phyloP scores from a whole-genome alignment of 2,113 vertebrate genomes.

The Poeciliopsis turrubarensis region DNA sequence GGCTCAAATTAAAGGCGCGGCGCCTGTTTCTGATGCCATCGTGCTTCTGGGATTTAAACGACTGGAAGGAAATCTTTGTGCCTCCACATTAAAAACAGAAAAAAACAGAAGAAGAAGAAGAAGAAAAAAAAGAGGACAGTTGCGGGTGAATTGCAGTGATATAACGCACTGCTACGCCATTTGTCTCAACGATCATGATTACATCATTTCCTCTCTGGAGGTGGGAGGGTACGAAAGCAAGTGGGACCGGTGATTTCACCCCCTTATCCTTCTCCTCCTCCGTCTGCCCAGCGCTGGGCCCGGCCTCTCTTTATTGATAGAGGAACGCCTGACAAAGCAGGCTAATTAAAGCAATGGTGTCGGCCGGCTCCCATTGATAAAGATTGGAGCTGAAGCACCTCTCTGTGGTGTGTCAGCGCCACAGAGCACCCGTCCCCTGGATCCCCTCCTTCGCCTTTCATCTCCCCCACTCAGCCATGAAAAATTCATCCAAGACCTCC shows the following conservation, averaged over 20 bases:
- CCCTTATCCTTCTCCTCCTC: slow-evolving; percentile 25
- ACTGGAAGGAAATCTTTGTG: slow-evolving; percentile 15
- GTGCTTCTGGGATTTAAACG: slow-evolving; percentile 30
- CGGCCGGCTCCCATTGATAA: slow-evolving; percentile 75
- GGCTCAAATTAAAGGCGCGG: slow-evolving; percentile 53
- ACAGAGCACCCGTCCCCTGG: slow-evolving; percentile 73
- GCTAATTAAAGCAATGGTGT: slow-evolving; percentile 79
- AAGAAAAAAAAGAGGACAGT: slow-evolving; percentile 1
- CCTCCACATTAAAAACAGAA: neutral
- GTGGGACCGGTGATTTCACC: slow-evolving; percentile 25
- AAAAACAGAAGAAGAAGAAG: neutral
- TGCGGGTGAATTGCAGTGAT: slow-evolving; percentile 23
- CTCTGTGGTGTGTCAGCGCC: slow-evolving; percentile 79
- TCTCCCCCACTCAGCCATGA: slow-evolving; percentile 81
- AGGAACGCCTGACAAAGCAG: slow-evolving; percentile 72
- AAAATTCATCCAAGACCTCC: slow-evolving; percentile 86
- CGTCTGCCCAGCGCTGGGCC: slow-evolving; percentile 38
- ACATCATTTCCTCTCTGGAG: slow-evolving; percentile 62
- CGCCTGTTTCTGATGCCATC: slow-evolving; percentile 18
- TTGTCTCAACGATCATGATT: slow-evolving; percentile 35
- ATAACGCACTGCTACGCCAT: slow-evolving; percentile 20
- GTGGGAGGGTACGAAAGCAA: slow-evolving; percentile 51
- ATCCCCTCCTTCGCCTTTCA: slow-evolving; percentile 81
- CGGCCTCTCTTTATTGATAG: slow-evolving; percentile 58
- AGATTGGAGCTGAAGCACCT: slow-evolving; percentile 81